Evolutionary conservation across 2,797 vertebrate genomes (phyloP).

Genomic region (Ciconia nigra): DNA sequence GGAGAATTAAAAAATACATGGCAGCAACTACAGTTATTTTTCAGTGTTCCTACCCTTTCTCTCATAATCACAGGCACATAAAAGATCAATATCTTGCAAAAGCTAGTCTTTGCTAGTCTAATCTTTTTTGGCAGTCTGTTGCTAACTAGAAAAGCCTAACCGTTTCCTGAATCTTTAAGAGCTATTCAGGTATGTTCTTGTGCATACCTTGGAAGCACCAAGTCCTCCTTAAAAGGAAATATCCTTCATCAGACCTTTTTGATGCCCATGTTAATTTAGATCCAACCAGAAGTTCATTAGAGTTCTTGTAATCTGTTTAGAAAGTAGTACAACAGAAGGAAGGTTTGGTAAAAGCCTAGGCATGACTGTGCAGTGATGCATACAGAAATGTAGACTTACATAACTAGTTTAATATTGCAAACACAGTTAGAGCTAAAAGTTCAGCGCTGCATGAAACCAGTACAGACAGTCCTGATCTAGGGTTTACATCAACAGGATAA

Average conservation of each 20-base stretch:
- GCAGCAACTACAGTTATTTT: not conserved
- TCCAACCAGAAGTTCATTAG: not conserved
- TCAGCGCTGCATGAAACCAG: conserved; percentile 13
- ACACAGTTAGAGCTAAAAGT: not conserved
- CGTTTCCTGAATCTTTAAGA: not conserved
- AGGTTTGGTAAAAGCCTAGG: not conserved
- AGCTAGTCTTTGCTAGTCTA: not conserved
- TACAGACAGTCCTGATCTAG: not conserved
- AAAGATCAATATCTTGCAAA: not conserved
- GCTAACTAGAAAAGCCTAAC: not conserved
- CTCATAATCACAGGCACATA: not conserved
- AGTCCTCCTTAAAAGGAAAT: not conserved
- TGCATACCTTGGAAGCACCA: not conserved
- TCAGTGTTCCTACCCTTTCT: not conserved
- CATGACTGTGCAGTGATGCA: not conserved
- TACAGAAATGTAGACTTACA: conserved; percentile 1
- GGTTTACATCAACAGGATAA: not conserved
- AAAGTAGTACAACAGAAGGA: not conserved
- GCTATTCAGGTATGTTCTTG: not conserved
- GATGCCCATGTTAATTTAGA: not conserved
- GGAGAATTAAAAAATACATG: not conserved
- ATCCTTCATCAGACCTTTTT: not conserved
- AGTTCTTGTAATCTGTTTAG: not conserved
- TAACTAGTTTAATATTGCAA: conserved; percentile 28
- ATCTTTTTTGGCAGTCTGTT: not conserved